Evolutionary conservation across 2,113 vertebrate genomes (phyloP), one percentile per base, ranked within the genome.

Genomic region (Conger conger): DNA sequence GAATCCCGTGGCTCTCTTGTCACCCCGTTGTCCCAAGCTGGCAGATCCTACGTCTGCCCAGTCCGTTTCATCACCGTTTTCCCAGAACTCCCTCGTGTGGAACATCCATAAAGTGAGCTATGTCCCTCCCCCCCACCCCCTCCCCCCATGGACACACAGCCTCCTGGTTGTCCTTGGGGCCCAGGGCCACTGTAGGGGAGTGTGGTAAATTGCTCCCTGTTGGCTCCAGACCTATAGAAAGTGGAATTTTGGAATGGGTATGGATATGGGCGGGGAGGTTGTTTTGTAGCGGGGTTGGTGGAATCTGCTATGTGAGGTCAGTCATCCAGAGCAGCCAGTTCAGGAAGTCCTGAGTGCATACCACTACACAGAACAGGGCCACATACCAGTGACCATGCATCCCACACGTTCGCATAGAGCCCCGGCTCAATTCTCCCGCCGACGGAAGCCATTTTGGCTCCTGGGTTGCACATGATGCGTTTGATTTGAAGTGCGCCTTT

Each of bases 171-270:
- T 54, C 9, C 53, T 60, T 81, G 33, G 33, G 30, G 38, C 33
- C 27, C 45, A 83, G 38, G 63, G 54, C 33, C 60, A 76, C 83
- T 36, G 45, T 76, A 76, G 42, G 68, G 40, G 42, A 38, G 16
- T 81, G 36, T 84, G 79, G 73, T 81, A 37, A 79, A 20, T 82
- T 63, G 30, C 53, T 73, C 45, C 37, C 68, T 57, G 78, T 68
- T 84, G 63, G 73, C 81, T 85, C 23, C 45, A 73, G 17, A 80
- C 23, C n/a, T 38, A 27, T 78, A 8, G 68, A 20, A 20, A n/a
- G n/a, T 68, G 60, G 54, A 57, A 57, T 57, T 11, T 73, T 73
- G 68, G 20, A 63, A 63, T 63, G 57, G 68, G n/a, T n/a, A n/a
- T n/a, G n/a, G n/a, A n/a, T n/a, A 63, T 63, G 57, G 68, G n/a